These are phyloP conservation scores for Balaeniceps rex DNA, from an alignment of 2,113 vertebrate species.

Conservation along the genomic window DNA sequence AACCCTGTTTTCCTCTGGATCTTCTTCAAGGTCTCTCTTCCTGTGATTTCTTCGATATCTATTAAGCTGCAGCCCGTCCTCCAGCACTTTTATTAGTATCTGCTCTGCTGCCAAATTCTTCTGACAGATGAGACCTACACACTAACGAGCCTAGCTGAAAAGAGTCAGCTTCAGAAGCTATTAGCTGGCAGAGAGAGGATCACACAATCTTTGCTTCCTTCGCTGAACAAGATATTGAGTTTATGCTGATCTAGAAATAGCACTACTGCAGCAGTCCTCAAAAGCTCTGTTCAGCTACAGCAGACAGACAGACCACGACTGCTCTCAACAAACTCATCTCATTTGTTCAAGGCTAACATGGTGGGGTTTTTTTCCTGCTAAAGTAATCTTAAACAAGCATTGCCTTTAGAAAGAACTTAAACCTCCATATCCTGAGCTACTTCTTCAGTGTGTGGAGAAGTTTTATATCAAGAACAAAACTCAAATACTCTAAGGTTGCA, in stretches of 20 bases:
- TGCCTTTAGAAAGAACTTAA: not conserved
- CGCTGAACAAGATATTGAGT: not conserved
- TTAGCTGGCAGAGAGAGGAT: not conserved
- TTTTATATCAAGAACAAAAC: not conserved
- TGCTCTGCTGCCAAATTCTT: not conserved
- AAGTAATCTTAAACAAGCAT: not conserved
- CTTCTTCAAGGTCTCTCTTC: not conserved
- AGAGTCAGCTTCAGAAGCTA: not conserved
- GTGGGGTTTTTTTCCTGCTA: not conserved
- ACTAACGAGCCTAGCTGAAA: not conserved
- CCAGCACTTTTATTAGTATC: not conserved
- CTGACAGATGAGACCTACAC: not conserved
- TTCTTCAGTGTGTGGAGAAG: not conserved
- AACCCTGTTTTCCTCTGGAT: not conserved
- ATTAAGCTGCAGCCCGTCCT: not conserved
- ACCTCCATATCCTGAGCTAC: not conserved
- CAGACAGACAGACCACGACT: not conserved
- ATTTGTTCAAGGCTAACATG: not conserved
- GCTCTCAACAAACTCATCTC: not conserved
- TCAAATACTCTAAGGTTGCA: not conserved
- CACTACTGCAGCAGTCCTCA: not conserved
- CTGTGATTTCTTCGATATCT: not conserved
- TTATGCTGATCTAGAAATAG: slow-evolving; percentile 1
- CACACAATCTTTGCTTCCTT: not conserved
- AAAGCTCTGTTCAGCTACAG: not conserved